Evolutionary conservation across 2,797 vertebrate genomes (phyloP).

Genomic region (Hippocampus kuda): DNA sequence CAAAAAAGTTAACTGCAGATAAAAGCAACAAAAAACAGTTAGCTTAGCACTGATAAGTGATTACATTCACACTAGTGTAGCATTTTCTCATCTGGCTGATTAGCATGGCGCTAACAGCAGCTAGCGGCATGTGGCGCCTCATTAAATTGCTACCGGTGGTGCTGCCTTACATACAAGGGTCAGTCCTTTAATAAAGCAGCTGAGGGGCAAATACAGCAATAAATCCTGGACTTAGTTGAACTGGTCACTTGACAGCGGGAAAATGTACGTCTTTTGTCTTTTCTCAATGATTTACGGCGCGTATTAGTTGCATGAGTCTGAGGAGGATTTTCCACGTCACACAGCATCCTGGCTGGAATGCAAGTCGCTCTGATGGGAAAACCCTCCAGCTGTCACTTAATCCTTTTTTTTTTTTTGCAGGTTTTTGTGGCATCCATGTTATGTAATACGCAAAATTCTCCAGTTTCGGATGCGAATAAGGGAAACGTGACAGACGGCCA

Average conservation of each 20-base stretch:
- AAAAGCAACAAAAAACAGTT: no score
- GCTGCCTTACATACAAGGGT: background rate
- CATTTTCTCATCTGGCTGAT: background rate
- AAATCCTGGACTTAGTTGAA: background rate
- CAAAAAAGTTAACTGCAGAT: no score
- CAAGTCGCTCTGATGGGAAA: background rate
- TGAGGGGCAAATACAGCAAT: background rate
- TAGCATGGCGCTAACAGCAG: background rate
- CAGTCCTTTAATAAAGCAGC: background rate
- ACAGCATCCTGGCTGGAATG: background rate
- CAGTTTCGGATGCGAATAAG: background rate
- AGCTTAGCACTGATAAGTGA: no score
- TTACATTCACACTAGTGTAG: no score
- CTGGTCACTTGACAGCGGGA: background rate
- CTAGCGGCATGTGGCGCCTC: background rate
- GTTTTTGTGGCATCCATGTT: background rate
- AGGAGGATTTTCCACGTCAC: background rate
- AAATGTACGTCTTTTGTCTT: conserved; percentile 3
- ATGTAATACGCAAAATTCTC: background rate
- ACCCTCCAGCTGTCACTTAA: background rate
- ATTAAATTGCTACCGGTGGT: background rate
- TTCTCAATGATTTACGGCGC: background rate
- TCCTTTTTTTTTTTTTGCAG: background rate
- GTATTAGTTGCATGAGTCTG: background rate
- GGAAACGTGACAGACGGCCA: background rate